A percentile compares a stretch with the other conserved stretches of the same genome.
phyloP scores from a whole-genome alignment of 2,113 vertebrate species.

The Apaloderma vittatum region DNA sequence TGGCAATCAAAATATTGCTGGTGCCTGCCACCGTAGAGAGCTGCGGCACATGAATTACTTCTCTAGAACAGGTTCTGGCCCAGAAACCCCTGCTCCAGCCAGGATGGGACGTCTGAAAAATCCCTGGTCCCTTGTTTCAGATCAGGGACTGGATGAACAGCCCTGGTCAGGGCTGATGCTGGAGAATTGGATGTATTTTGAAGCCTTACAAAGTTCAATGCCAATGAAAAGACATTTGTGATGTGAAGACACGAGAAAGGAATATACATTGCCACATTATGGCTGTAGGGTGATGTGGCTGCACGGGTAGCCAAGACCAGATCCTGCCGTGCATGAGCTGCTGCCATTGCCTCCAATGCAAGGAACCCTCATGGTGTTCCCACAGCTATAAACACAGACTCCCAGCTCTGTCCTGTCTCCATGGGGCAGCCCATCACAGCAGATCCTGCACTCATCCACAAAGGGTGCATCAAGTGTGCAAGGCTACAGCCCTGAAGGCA shows the following conservation, averaged over 20 bases:
- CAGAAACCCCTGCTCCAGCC: fast-evolving
- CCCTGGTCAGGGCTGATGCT: not conserved
- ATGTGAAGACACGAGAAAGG: not conserved
- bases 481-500: not conserved
- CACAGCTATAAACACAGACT: not conserved
- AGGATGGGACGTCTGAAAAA: not conserved
- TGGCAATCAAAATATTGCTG: not conserved
- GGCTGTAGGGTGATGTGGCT: not conserved
- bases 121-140: not conserved
- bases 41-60: not conserved
- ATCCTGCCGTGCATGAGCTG: not conserved
- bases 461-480: fast-evolving
- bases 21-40: fast-evolving
- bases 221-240: fast-evolving
- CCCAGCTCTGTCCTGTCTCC: not conserved
- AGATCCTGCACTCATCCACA: not conserved
- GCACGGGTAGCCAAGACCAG: not conserved
- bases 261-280: fast-evolving
- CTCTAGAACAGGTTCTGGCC: not conserved
- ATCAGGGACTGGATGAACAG: not conserved
- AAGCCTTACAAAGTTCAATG: not conserved
- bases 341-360: not conserved
- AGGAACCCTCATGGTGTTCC: not conserved
- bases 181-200: not conserved
- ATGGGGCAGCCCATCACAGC: not conserved